These are phyloP conservation scores for Pelagia noctiluca DNA, from an alignment of 30 jellyfish, hydroid and myxozoan species.

Conservation along the genomic window DNA sequence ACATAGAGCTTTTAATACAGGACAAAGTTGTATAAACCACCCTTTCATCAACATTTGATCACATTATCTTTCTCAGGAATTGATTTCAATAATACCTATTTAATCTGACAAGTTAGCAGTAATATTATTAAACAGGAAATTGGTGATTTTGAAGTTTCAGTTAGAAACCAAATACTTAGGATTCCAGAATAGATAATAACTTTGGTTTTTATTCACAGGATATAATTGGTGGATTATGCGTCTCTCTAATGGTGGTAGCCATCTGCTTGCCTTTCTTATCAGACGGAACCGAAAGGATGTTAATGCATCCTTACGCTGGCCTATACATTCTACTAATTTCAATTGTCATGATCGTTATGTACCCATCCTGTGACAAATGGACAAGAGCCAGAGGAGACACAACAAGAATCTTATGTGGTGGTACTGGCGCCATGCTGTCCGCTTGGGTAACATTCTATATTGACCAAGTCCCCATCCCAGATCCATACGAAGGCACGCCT, in stretches of 20 bases:
- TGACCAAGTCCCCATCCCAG: constrained; percentile 82
- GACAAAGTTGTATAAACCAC: too few relatives aligned
- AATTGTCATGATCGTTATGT: constrained; percentile 66
- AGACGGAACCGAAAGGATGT: constrained; percentile 75
- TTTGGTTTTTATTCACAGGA: constrained; percentile 58
- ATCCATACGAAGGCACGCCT: constrained; percentile 93
- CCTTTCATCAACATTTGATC: too few relatives aligned
- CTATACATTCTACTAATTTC: constrained; percentile 73
- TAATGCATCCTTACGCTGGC: constrained; percentile 80
- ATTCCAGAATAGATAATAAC: too few relatives aligned
- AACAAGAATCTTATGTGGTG: constrained; percentile 87
- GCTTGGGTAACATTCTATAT: constrained; percentile 81
- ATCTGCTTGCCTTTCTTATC: constrained; percentile 82
- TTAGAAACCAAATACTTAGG: neutral
- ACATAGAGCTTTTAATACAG: too few relatives aligned
- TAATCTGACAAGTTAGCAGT: too few relatives aligned
- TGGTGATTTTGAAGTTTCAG: constrained; percentile 1
- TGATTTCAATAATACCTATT: too few relatives aligned
- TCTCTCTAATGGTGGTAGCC: constrained; percentile 78
- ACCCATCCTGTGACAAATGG: constrained; percentile 89
- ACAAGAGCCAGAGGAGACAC: constrained; percentile 95
- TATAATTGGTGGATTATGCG: constrained; percentile 87
- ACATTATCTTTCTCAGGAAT: too few relatives aligned
- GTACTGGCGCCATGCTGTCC: constrained; percentile 93
- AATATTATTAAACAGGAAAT: too few relatives aligned